Base-by-base conservation (phyloP, 2,888 invertebrate genomes). In the Hemaris fuciformis region DNA sequence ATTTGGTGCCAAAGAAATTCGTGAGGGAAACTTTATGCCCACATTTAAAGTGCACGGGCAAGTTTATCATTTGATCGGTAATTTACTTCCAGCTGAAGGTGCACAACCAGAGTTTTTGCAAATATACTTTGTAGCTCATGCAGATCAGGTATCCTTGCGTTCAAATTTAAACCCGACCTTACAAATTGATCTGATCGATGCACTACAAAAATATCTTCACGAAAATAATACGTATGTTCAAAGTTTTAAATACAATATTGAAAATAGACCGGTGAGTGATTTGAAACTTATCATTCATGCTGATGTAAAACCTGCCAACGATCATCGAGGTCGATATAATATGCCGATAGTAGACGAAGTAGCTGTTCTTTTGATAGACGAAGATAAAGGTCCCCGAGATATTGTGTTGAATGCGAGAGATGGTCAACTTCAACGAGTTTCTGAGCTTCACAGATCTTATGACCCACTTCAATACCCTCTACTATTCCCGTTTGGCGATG, bases 301-400 rank as follows among this genome's bases (percentile, higher is more conserved):
- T 2, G 31, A 31, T 31, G 7, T 5, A 5, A 31, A 31, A 7
- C 31, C 31, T 7, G 7, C 5, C 7, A 31, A 5, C 31, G 31
- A 5, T 7, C 31, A 31, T 31, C 5, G 8, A 31, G 31, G 31
- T 3, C 5, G 31, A 31, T 31, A 31, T 3, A 31, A 31, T 31
- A 8, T 8, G 7, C 3, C 31, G 5, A 31, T 8, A 7, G 31
- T 31, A 31, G 8, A 31, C 31, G 31, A 31, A 8, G 31, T 31
- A 31, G 31, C 31, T 8, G 31, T 31, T 7, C 31, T 31, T 8
- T 31, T 31, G 31, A 66, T 74, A 0, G 71, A 73, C 56, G 69
- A 73, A 66, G 71, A 72, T 1, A 71, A 70, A 65, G 72, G 68
- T 6, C 68, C 71, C 59, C 59, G 74, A n/a, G 71, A 73, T 68